Evolutionary conservation across 2,113 vertebrate species (phyloP).

Genomic region (Globicephala melas): DNA sequence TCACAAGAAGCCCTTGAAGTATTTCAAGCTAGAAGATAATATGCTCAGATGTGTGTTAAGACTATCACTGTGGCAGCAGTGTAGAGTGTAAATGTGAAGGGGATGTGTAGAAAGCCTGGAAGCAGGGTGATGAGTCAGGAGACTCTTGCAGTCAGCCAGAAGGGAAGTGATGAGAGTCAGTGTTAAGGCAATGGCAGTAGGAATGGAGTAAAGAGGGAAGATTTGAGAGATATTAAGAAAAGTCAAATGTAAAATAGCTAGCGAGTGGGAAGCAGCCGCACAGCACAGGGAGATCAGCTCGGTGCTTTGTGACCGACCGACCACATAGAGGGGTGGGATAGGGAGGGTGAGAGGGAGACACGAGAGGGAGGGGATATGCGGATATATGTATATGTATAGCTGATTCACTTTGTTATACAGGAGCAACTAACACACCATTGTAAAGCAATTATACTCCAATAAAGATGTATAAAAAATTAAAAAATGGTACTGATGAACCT

Average conservation of each 20-base stretch:
- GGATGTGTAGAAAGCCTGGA: not conserved
- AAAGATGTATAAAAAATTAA: too few relatives aligned
- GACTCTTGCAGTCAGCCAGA: not conserved
- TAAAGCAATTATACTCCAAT: too few relatives aligned
- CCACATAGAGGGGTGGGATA: too few relatives aligned
- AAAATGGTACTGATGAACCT: too few relatives aligned
- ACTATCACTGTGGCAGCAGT: not conserved
- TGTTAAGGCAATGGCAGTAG: not conserved
- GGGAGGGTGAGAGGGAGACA: too few relatives aligned
- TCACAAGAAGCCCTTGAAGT: conserved; percentile 61
- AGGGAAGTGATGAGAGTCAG: not conserved
- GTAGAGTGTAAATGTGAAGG: conserved; percentile 33
- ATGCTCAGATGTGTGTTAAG: not conserved
- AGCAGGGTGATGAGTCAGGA: not conserved
- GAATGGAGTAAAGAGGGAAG: not conserved
- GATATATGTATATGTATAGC: too few relatives aligned
- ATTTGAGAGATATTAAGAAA: conserved; percentile 3
- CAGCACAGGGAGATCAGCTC: too few relatives aligned
- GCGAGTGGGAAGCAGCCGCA: too few relatives aligned
- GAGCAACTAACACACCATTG: too few relatives aligned
- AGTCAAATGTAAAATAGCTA: not conserved
- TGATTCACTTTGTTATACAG: too few relatives aligned
- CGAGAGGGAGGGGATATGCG: too few relatives aligned
- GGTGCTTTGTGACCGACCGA: too few relatives aligned
- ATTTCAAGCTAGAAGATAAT: conserved; percentile 50